Conservation (phyloP, 2,113 vertebrate species). For the Pedionomus torquatus region DNA sequence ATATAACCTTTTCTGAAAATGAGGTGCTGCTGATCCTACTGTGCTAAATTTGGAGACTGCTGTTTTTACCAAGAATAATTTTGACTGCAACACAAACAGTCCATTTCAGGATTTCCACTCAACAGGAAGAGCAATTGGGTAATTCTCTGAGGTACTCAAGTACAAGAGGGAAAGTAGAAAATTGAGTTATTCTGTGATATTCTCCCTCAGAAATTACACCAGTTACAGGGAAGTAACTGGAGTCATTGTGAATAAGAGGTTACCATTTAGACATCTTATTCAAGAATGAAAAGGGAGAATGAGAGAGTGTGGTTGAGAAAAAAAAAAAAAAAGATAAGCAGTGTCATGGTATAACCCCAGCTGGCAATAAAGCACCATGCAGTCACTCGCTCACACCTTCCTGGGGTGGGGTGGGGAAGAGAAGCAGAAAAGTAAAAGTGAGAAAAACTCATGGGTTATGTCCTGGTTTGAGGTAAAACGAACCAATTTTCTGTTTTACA, state of each 20-base stretch:
- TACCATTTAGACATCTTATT: background rate
- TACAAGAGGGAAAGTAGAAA: background rate
- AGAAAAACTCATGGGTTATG: background rate
- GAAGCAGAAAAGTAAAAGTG: background rate
- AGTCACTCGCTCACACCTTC: background rate
- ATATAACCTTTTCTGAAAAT: constrained; percentile 3
- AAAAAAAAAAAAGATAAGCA: background rate
- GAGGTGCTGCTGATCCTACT: background rate
- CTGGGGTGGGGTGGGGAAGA: background rate
- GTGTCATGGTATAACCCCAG: background rate
- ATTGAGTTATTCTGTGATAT: background rate
- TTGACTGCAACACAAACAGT: background rate
- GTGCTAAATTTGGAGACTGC: background rate
- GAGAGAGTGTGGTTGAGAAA: background rate
- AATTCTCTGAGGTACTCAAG: background rate
- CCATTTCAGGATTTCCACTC: constrained; percentile 30
- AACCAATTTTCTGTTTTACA: no score
- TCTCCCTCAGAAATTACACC: background rate
- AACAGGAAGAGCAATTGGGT: background rate
- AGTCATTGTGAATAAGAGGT: background rate
- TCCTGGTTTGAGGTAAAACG: no score
- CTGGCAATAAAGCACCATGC: background rate
- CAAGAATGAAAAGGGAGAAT: background rate
- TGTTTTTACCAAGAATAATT: constrained; percentile 13
- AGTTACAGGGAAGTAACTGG: background rate